These are phyloP conservation scores for Cremastinae sp. DNA, from an alignment of 2,888 invertebrate species.

Conservation along the genomic window DNA sequence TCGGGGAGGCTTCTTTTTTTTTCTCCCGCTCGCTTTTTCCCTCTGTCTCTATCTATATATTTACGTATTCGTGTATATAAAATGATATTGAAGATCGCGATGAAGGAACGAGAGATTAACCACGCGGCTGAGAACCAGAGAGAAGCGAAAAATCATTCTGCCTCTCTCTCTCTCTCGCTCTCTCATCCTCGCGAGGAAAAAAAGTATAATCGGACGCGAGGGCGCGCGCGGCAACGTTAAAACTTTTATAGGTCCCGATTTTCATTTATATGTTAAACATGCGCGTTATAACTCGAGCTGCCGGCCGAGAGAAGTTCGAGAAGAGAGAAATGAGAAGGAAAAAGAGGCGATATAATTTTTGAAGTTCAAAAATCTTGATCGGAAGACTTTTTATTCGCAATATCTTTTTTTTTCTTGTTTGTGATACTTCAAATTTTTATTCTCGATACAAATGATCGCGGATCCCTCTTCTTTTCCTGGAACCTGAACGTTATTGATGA, in stretches of 20 bases:
- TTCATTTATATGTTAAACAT: conserved; percentile 78
- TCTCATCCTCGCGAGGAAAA: conserved; percentile 52
- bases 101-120: conserved; percentile 58
- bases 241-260: conserved; percentile 76
- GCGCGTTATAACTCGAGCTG: conserved; percentile 70
- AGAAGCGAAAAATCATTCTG: conserved; percentile 34
- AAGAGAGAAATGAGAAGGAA: neutral
- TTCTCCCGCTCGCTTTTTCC: neutral
- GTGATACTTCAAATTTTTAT: conserved; percentile 14
- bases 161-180: too few relatives aligned
- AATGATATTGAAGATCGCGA: conserved; percentile 39
- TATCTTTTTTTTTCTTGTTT: neutral
- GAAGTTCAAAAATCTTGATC: conserved; percentile 12
- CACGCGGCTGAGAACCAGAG: conserved; percentile 22
- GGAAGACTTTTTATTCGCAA: neutral
- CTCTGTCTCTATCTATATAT: neutral
- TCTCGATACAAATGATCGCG: conserved; percentile 17
- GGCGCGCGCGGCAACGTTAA: conserved; percentile 69
- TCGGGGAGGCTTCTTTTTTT: neutral
- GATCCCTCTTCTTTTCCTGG: conserved; percentile 14
- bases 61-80: neutral
- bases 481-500: conserved; percentile 29
- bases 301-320: conserved; percentile 10
- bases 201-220: conserved; percentile 67
- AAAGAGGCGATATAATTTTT: conserved; percentile 6